These are phyloP conservation scores for Tiliacea citrago DNA, from an alignment of 2,888 invertebrate species.

Conservation along the genomic window DNA sequence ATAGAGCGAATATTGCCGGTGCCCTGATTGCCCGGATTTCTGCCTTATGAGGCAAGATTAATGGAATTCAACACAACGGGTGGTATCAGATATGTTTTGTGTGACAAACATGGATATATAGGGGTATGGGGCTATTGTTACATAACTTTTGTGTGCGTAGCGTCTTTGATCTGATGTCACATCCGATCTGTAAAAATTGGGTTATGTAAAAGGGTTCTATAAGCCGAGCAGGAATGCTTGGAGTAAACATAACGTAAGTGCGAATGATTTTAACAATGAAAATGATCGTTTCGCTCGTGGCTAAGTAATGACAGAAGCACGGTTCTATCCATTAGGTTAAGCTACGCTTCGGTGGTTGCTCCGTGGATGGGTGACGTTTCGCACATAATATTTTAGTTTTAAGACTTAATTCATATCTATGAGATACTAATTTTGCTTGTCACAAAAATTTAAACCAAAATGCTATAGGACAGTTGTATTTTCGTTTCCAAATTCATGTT, in stretches of 20 bases:
- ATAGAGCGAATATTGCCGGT: constrained; percentile 10
- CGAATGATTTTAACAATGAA: not conserved
- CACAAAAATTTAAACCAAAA: not conserved
- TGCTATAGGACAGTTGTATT: not conserved
- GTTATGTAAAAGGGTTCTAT: not conserved
- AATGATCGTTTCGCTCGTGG: no score
- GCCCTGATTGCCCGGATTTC: not conserved
- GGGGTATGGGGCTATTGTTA: constrained; percentile 6
- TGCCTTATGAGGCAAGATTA: constrained; percentile 27
- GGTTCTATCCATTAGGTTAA: no score
- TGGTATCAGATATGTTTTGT: constrained; percentile 26
- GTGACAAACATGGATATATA: constrained; percentile 15
- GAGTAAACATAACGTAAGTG: not conserved
- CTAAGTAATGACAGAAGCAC: no score
- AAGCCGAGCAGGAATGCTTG: no score
- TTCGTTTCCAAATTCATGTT: not conserved
- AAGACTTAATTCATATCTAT: not conserved
- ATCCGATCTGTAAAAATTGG: not conserved
- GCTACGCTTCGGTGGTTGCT: no score
- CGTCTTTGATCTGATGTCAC: not conserved
- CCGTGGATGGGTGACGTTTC: no score
- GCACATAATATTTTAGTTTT: not conserved
- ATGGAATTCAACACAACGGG: constrained; percentile 44
- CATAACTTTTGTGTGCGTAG: not conserved
- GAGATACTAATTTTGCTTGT: not conserved